phyloP scores from a whole-genome alignment of 2,113 vertebrate genomes.

The Gobio gobio region DNA sequence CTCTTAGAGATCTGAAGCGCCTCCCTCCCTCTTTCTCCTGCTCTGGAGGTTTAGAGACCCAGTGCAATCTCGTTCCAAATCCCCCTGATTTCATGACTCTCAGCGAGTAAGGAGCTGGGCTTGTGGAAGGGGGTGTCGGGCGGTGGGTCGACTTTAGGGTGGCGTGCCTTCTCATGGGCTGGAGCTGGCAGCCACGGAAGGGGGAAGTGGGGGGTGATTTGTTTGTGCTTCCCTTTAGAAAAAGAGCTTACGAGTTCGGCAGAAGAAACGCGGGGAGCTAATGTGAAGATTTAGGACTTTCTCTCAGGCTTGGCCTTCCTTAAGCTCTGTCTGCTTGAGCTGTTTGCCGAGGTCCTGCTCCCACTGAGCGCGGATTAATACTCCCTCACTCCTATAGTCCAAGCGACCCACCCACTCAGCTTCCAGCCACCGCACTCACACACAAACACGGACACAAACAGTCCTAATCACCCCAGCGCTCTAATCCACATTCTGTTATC shows the following conservation, averaged over 20 bases:
- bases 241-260: slow-evolving; percentile 94
- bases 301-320: slow-evolving; percentile 89
- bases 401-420: slow-evolving; percentile 24
- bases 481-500: slow-evolving; percentile 89
- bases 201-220: slow-evolving; percentile 74
- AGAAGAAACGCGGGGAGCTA: slow-evolving; percentile 93
- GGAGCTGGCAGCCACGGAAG: slow-evolving; percentile 70
- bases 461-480: slow-evolving; percentile 81
- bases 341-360: slow-evolving; percentile 89
- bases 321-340: slow-evolving; percentile 93
- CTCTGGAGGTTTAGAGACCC: slow-evolving; percentile 78
- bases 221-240: slow-evolving; percentile 96
- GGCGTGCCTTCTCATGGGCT: slow-evolving; percentile 41
- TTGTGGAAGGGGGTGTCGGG: slow-evolving; percentile 24
- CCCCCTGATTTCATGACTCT: slow-evolving; percentile 82
- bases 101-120: slow-evolving; percentile 69
- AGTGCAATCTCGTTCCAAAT: slow-evolving; percentile 86
- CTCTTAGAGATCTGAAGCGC: slow-evolving; percentile 81
- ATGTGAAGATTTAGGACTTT: slow-evolving; percentile 98
- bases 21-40: slow-evolving; percentile 77
- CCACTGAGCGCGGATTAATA: slow-evolving; percentile 98
- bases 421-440: slow-evolving; percentile 28
- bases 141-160: slow-evolving; percentile 46
- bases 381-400: slow-evolving; percentile 79
- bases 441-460: slow-evolving; percentile 44